phyloP scores from a whole-genome alignment of 1,140 invertebrate genomes.

The Meloidogyne exigua region DNA sequence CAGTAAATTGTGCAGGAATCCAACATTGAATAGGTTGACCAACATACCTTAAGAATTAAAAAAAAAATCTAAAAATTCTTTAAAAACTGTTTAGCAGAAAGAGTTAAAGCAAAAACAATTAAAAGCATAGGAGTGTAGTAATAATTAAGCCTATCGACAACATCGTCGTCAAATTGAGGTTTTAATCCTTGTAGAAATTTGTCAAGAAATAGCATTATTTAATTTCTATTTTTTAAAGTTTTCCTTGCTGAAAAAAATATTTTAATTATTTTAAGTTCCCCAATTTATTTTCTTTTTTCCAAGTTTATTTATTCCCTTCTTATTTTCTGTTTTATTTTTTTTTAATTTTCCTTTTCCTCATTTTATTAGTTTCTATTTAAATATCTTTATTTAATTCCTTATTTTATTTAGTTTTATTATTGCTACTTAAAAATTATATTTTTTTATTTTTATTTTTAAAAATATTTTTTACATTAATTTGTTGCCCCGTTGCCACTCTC shows the following conservation, averaged over 20 bases:
- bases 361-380: not conserved
- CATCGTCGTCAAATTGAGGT: constrained; percentile 67
- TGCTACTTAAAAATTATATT: not conserved
- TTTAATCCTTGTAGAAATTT: constrained; percentile 63
- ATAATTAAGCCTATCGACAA: constrained; percentile 67
- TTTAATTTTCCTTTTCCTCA: not conserved
- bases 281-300: not conserved
- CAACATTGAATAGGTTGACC: constrained; percentile 63
- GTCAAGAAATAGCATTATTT: constrained; percentile 60
- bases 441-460: too few species aligned
- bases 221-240: not conserved
- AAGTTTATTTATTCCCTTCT: not conserved
- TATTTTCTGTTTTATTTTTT: not conserved
- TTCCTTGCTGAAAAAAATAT: not conserved
- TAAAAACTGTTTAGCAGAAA: constrained; percentile 59
- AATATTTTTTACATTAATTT: not conserved
- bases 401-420: not conserved
- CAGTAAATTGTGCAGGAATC: constrained; percentile 63
- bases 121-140: constrained; percentile 65
- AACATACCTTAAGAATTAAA: constrained; percentile 47
- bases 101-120: constrained; percentile 61
- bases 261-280: not conserved
- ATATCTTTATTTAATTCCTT: not conserved
- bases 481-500: not conserved
- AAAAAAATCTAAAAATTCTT: not conserved